Evolutionary conservation across 2,888 invertebrate genomes (phyloP).

Genomic region (Cantharis lateralis): DNA sequence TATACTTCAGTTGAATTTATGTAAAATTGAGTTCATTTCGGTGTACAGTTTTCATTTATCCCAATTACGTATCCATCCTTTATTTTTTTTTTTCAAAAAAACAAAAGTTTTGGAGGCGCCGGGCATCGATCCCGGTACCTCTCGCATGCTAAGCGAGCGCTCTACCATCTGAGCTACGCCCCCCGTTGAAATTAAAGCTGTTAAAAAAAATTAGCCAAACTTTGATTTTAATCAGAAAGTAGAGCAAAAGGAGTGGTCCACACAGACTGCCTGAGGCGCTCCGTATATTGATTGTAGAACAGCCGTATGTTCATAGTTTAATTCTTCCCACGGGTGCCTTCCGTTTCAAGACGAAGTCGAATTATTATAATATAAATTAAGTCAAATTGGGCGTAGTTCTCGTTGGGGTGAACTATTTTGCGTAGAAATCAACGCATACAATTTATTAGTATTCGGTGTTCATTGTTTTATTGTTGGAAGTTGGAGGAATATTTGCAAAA

Average conservation of each 20-base stretch:
- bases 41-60: not conserved
- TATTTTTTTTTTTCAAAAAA: not conserved
- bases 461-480: not conserved
- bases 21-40: not conserved
- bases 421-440: not conserved
- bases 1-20: not conserved
- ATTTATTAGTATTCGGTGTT: not conserved
- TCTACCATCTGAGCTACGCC: conserved; percentile 62
- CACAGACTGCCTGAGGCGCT: not conserved
- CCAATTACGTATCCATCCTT: too few relatives aligned
- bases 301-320: too few relatives aligned
- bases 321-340: too few relatives aligned
- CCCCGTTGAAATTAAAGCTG: conserved; percentile 3
- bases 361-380: not conserved
- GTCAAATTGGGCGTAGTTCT: not conserved
- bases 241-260: not conserved
- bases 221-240: not conserved
- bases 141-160: conserved; percentile 64
- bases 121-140: conserved; percentile 63
- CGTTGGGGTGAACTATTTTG: not conserved
- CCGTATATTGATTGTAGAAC: not conserved
- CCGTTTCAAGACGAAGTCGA: too few relatives aligned
- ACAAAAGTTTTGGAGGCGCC: conserved; percentile 49
- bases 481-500: not conserved
- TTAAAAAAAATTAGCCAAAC: not conserved